These are phyloP conservation scores for Sebastes reedi DNA, from an alignment of 2,797 vertebrate genomes.

Conservation along the genomic window DNA sequence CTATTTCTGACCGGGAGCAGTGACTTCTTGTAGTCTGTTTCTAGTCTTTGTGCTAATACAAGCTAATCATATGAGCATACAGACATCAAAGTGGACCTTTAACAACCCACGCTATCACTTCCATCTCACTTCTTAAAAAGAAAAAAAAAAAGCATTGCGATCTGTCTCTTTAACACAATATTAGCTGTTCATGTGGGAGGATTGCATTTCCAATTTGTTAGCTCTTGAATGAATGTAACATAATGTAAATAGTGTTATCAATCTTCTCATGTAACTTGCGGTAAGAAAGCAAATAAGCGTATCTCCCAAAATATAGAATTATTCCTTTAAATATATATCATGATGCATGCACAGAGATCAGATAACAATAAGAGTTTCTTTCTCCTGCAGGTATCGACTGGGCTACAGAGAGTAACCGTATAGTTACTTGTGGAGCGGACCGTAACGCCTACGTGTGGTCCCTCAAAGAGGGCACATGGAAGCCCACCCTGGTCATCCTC, in stretches of 20 bases:
- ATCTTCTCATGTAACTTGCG: background rate
- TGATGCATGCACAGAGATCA: background rate
- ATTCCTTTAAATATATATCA: background rate
- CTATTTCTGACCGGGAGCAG: background rate
- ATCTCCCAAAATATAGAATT: too few species aligned
- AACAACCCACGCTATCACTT: too few species aligned
- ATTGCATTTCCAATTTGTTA: background rate
- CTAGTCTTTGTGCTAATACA: background rate
- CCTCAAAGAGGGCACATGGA: constrained; percentile 96
- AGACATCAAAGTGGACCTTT: background rate
- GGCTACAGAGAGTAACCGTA: constrained; percentile 97
- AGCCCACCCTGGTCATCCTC: constrained; percentile 97
- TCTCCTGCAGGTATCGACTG: constrained; percentile 92
- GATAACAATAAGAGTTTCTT: background rate
- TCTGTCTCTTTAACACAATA: background rate
- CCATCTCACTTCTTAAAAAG: background rate
- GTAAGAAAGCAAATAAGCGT: background rate
- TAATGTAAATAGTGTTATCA: background rate
- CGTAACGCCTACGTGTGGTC: constrained; percentile 99
- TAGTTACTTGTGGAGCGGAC: constrained; percentile 97
- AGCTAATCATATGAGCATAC: background rate
- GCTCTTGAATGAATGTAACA: background rate
- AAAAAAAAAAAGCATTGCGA: background rate
- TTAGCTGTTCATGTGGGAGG: background rate
- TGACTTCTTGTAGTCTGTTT: background rate